These are phyloP conservation scores for Drosophila virilis DNA, from an alignment of 1,140 invertebrate genomes.

Conservation along the genomic window DNA sequence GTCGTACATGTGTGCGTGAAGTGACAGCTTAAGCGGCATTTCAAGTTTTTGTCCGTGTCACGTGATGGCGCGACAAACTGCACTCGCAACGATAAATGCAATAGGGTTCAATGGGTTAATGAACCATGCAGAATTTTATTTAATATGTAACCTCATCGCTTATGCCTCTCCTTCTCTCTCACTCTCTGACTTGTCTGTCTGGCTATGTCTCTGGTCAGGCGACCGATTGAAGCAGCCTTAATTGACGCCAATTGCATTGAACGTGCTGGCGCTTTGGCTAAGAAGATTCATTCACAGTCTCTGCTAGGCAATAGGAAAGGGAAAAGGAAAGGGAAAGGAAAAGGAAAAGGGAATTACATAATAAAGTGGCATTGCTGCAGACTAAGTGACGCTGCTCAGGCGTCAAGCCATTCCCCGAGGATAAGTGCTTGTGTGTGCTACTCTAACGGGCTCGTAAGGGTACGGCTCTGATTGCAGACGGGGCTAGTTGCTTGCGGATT, in stretches of 20 bases:
- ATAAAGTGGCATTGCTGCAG: slow-evolving; percentile 30
- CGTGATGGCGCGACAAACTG: slow-evolving; percentile 45
- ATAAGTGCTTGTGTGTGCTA: slow-evolving; percentile 23
- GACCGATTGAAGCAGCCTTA: slow-evolving; percentile 18
- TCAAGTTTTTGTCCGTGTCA: slow-evolving; percentile 44
- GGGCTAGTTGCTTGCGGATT: slow-evolving; percentile 11
- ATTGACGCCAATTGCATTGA: slow-evolving; percentile 58
- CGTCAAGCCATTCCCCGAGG: slow-evolving; percentile 39
- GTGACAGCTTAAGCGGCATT: slow-evolving; percentile 29
- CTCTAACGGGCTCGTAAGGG: slow-evolving; percentile 27
- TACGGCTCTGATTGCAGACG: slow-evolving; percentile 4
- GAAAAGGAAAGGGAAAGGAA: slow-evolving; percentile 4
- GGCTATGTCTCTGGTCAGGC: slow-evolving; percentile 1
- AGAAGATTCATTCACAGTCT: slow-evolving; percentile 26
- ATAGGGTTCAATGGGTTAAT: slow-evolving; percentile 55
- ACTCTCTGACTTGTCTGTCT: background rate
- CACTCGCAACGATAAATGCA: slow-evolving; percentile 38
- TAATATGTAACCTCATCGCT: slow-evolving; percentile 33
- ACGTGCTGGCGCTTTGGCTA: slow-evolving; percentile 57
- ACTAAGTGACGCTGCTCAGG: slow-evolving; percentile 46
- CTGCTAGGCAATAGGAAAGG: slow-evolving; percentile 1
- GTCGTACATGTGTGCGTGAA: background rate
- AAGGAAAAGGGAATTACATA: slow-evolving; percentile 5
- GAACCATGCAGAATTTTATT: slow-evolving; percentile 41
- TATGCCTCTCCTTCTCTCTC: background rate